Evolutionary conservation across 2,113 vertebrate species (phyloP).

Genomic region (Pipra filicauda): DNA sequence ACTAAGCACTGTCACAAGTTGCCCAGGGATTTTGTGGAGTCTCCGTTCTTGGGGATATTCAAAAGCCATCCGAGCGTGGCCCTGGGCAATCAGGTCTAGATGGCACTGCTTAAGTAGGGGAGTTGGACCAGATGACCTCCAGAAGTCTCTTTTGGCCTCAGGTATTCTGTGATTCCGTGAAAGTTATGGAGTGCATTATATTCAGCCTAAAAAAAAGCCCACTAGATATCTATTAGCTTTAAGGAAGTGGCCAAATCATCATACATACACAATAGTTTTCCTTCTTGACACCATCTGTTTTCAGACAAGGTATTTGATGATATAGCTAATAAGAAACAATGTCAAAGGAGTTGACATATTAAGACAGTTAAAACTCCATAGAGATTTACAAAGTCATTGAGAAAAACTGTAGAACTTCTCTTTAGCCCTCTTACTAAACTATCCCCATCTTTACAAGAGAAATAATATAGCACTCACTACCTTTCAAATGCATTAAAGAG

Average conservation of each 20-base stretch:
- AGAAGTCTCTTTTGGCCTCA: not conserved
- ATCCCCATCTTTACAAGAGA: not conserved
- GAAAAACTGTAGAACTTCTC: not conserved
- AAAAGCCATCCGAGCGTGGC: not conserved
- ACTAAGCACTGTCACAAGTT: not conserved
- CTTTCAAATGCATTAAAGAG: conserved; percentile 15
- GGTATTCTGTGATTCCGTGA: not conserved
- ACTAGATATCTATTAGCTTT: not conserved
- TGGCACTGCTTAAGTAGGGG: not conserved
- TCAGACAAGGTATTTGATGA: not conserved
- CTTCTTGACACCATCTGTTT: not conserved
- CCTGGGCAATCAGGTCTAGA: not conserved
- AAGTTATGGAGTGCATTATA: not conserved
- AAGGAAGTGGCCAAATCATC: not conserved
- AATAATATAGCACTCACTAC: not conserved
- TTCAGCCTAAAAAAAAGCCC: not conserved
- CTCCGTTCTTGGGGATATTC: not conserved
- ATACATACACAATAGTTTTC: not conserved
- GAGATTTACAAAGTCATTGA: not conserved
- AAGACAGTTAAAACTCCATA: not conserved
- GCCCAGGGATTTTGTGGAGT: not conserved
- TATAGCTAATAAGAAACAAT: not conserved
- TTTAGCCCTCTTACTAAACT: not conserved
- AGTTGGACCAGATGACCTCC: not conserved
- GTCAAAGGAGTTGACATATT: not conserved